Base-by-base conservation (phyloP, 1,140 invertebrate species). In the Aphelinus atriplicis region DNA sequence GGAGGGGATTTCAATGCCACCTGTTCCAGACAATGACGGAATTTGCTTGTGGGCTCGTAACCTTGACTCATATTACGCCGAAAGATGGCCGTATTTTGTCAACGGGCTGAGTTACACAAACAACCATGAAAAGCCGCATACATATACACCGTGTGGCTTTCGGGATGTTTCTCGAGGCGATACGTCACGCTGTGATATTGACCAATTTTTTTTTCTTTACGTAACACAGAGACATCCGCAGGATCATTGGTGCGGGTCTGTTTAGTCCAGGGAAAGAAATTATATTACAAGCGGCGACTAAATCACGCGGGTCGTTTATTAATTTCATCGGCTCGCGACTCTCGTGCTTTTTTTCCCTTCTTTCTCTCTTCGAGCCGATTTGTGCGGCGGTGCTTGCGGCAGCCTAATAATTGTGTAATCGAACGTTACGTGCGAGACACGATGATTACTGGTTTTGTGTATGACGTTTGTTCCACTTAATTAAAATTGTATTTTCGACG, bases 41-140 rank as follows among this genome's bases (percentile, higher is more conserved):
- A 51, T 62, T 75, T 46, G 53, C 53, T 7, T 58, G 64, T 46
- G 26, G 56, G 7, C 55, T 10, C 51, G 26, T 26, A 72, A 72
- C 71, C 71, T 72, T 72, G 62, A 72, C 71, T 65, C 62, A 72
- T 7, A 71, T 62, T 62, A 50, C 70, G 26, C 6, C 10, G 62
- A 71, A 63, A 72, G 45, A 65, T 60, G 55, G 55, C 60, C 60
- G 56, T 63, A 62, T 68, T 74, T 61, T 51, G 60, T 57, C 62
- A 45, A 69, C 42, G 58, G 26, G 71, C 69, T 64, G 53, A 69
- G 67, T 63, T 48, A 69, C 53, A 56, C 26, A n/a, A 57, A 64
- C 48, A 42, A 26, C 5, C 63, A 26, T 26, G 26, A 26, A 26
- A 26, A 26, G 26, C 0, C 26, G 26, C 26, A 26, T 4, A 62